phyloP scores from a whole-genome alignment of 2,888 invertebrate genomes.

The Ditula angustiorana region DNA sequence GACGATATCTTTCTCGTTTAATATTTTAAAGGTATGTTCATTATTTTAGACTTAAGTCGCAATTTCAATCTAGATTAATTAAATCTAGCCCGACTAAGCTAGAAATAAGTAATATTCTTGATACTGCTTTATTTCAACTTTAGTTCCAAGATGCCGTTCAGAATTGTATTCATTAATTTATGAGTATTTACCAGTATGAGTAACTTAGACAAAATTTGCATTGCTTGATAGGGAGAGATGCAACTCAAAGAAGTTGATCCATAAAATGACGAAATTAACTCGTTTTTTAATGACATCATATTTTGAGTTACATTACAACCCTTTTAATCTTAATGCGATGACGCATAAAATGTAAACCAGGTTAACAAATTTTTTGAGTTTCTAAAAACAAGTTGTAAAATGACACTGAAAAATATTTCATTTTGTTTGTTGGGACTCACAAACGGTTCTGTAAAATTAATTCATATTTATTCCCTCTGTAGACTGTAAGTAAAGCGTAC shows the following conservation, averaged over 20 bases:
- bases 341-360: not conserved
- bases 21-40: conserved; percentile 12
- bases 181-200: not conserved
- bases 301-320: no score
- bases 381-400: not conserved
- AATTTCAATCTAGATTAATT: conserved; percentile 28
- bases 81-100: conserved; percentile 20
- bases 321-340: no score
- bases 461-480: not conserved
- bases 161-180: not conserved
- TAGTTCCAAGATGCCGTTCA: conserved; percentile 6
- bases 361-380: not conserved
- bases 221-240: no score
- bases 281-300: no score
- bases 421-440: no score
- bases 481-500: conserved; percentile 41
- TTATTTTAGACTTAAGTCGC: conserved; percentile 10
- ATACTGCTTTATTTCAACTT: conserved; percentile 15
- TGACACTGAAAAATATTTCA: no score
- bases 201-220: not conserved
- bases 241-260: no score
- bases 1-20: conserved; percentile 1
- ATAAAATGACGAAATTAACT: no score
- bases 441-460: conserved; percentile 13
- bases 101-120: conserved; percentile 3